Evolutionary conservation across 1,140 invertebrate genomes (phyloP), one percentile per base, ranked within the genome.

Genomic region (Ephestia elutella): DNA sequence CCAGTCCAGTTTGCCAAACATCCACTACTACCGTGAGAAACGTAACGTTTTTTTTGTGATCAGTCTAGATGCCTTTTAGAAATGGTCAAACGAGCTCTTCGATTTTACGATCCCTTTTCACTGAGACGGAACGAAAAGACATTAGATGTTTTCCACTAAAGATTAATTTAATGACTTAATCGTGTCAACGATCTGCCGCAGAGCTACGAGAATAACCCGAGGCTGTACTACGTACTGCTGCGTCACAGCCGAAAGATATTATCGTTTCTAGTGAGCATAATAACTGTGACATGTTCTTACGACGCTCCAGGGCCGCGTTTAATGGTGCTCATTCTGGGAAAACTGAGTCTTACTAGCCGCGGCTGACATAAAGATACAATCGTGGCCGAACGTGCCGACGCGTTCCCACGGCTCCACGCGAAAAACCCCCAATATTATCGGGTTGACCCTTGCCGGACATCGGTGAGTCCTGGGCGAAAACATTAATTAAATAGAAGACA

Each of bases 261-360:
- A 87, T 87, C 84, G 56, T 79, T 79, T 78, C 77, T 75, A 74
- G 71, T 70, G 71, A 83, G 69, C 71, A 78, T 84, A 81, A 84
- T 86, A 86, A 85, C 83, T 84, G 83, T 86, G 81, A 83, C 79
- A 83, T 82, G 81, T 74, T 71, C 78, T 67, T 84, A 81, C 71
- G 71, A 73, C 71, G 73, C 73, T 80, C 72, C 77, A 75, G 73
- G 70, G 68, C 73, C 69, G 65, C 63, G 68, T 63, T 68, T 87
- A 84, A 87, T 85, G 80, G 80, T 72, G 69, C 62, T 71, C 64
- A 71, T 87, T 82, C 81, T 74, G 74, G 77, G 82, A 85, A 87
- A 82, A 75, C 71, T 60, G 66, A 70, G 70, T 69, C 71, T 75
- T 73, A 71, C 75, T 73, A 75, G 70, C 76, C 73, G 68, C 67